Base-by-base conservation (phyloP, 1,140 invertebrate species). In the Drosophila sechellia region DNA sequence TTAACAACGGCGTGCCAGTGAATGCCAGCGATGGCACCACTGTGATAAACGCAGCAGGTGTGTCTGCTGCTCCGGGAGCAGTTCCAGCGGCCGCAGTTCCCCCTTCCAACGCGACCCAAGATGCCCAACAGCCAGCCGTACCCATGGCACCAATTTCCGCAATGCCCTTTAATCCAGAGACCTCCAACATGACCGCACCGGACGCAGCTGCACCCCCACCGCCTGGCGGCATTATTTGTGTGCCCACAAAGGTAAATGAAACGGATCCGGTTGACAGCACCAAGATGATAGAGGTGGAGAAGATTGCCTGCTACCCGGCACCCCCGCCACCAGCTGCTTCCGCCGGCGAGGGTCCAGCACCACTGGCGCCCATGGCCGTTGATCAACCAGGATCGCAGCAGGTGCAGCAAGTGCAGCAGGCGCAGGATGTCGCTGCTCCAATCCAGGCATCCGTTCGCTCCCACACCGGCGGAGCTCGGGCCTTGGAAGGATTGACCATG, bases 111-210 rank as follows among this genome's bases (percentile, higher is more conserved):
- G 55, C 22, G 1, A 61, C 79, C 1, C 66, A 77, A 4, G 68
- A 77, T 42, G 69, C 61, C 1, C 68, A 60, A 15, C 56, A 73
- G n/a, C 72, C 75, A 4, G 79, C 27, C 5, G 48, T 56, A 5
- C 60, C 75, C 10, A 61, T 74, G 43, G 66, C 68, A 5, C 69
- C 70, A 1, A 40, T 70, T 50, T 50, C 77, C 6, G 27, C 27
- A 31, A 31, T 31, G 6, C 79, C 85, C 12, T 70, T 81, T n/a
- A 70, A 77, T 50, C 75, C 90, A n/a, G 78, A 89, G 27, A 73
- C 93, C 86, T 74, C 93, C 75, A 74, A 94, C 91, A 91, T 92
- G 93, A 76, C 93, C 76, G 76, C 77, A 5, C 52, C 75, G 27
- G 75, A 79, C 45, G 48, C 45, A 8, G 68, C 74, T 27, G 49